phyloP scores from a whole-genome alignment of 2,797 vertebrate genomes.

The Poecilia picta region DNA sequence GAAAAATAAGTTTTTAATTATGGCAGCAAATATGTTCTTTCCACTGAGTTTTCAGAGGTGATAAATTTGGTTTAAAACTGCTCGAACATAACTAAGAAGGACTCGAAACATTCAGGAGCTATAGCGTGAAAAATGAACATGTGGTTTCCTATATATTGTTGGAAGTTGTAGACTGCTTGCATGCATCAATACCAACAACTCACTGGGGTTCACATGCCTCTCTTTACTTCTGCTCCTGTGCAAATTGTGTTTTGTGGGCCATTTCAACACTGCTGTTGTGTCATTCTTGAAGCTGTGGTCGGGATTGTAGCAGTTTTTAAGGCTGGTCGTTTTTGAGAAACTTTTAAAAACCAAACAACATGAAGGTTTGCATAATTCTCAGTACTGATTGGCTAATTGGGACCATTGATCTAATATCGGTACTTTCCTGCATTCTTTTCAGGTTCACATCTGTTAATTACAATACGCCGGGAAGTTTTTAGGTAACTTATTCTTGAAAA shows the following conservation, averaged over 20 bases:
- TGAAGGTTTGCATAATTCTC: not conserved
- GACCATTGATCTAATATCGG: not conserved
- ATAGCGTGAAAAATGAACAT: not conserved
- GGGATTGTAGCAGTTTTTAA: not conserved
- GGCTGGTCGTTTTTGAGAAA: not conserved
- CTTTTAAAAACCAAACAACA: not conserved
- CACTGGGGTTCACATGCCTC: not conserved
- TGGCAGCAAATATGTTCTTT: not conserved
- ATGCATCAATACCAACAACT: not conserved
- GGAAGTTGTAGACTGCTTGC: not conserved
- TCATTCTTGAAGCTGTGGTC: not conserved
- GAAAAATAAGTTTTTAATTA: not conserved
- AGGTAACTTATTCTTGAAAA: not conserved
- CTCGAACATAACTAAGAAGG: not conserved
- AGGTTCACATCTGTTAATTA: not conserved
- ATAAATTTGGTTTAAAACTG: not conserved
- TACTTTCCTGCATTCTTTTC: not conserved
- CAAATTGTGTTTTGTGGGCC: not conserved
- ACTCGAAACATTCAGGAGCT: not conserved
- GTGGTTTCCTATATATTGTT: not conserved
- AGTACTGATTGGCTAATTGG: not conserved
- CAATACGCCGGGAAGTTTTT: not conserved
- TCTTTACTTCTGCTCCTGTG: not conserved
- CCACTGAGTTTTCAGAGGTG: not conserved
- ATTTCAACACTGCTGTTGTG: not conserved